Percentiles rank a stretch among this genome's conserved stretches.
These are phyloP conservation scores for Siniperca undulata DNA, from an alignment of 2,797 vertebrate species.

Conservation along the genomic window DNA sequence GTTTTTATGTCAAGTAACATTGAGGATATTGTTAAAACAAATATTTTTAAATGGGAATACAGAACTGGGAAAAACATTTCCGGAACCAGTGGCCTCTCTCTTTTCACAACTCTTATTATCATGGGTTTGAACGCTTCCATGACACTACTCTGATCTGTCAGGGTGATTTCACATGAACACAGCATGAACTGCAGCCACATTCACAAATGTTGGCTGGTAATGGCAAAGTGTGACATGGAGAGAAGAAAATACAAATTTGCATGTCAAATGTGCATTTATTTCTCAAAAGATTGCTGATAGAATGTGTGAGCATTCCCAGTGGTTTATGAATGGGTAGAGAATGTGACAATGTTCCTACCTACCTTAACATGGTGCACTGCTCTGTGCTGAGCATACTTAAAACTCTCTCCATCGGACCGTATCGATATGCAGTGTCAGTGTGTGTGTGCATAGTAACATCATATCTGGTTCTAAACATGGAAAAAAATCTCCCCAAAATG, in stretches of 20 bases:
- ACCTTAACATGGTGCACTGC: neutral
- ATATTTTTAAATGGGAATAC: neutral
- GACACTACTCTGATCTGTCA: neutral
- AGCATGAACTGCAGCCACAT: neutral
- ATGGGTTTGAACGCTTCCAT: neutral
- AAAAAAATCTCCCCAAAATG: constrained; percentile 69
- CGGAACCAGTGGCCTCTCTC: neutral
- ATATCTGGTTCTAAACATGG: constrained; percentile 57
- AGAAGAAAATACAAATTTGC: neutral
- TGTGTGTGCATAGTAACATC: constrained; percentile 30
- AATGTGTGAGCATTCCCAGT: neutral
- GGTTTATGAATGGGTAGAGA: neutral
- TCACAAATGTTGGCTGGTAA: neutral
- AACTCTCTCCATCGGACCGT: constrained; percentile 13
- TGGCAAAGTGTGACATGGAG: no score
- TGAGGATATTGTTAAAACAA: neutral
- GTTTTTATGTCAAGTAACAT: neutral
- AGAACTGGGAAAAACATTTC: neutral
- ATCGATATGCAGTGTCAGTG: neutral
- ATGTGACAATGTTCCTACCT: neutral
- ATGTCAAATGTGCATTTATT: constrained; percentile 26
- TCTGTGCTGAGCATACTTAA: neutral
- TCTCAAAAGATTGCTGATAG: constrained; percentile 1
- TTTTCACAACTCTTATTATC: neutral
- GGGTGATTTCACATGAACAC: constrained; percentile 1